phyloP scores from a whole-genome alignment of 2,113 vertebrate species.

The Zosterops japonicus region DNA sequence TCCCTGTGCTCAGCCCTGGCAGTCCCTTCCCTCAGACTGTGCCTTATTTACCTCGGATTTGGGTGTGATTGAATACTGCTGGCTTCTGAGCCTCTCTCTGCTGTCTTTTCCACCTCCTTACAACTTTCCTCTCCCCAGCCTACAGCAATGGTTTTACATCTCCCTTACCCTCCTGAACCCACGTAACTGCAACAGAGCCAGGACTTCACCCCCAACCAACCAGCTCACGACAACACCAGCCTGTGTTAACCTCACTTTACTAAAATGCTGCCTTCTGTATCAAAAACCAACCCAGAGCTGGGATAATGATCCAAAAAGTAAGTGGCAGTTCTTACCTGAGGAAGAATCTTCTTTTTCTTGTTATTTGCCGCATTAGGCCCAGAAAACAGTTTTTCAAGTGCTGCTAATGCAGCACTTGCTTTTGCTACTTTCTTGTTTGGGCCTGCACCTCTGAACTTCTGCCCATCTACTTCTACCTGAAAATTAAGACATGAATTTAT shows the following conservation, averaged over 20 bases:
- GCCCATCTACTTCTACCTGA: slow-evolving; percentile 98
- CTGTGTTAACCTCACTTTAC: neutral
- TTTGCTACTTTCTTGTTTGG: slow-evolving; percentile 99
- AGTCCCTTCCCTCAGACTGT: neutral
- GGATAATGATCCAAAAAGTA: neutral
- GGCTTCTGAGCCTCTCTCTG: neutral
- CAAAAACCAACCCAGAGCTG: neutral
- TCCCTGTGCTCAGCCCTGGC: neutral
- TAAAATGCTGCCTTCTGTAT: neutral
- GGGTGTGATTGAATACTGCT: fast-evolving
- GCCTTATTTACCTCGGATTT: neutral
- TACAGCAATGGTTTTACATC: neutral
- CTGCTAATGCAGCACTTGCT: slow-evolving; percentile 95
- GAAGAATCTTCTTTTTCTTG: slow-evolving; percentile 97
- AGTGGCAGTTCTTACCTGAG: slow-evolving; percentile 81
- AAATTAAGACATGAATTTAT: slow-evolving; percentile 47
- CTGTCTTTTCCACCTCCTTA: neutral
- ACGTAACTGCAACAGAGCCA: neutral
- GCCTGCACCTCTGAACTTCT: slow-evolving; percentile 97
- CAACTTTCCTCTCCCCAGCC: neutral
- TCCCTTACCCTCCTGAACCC: neutral
- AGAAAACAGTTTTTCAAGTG: slow-evolving; percentile 96
- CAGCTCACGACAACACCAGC: neutral
- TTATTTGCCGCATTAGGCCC: slow-evolving; percentile 94
- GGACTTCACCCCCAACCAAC: neutral